Evolutionary conservation across 2,888 invertebrate genomes (phyloP), one percentile per base, ranked within the genome.

Genomic region (Byasa hedistus): DNA sequence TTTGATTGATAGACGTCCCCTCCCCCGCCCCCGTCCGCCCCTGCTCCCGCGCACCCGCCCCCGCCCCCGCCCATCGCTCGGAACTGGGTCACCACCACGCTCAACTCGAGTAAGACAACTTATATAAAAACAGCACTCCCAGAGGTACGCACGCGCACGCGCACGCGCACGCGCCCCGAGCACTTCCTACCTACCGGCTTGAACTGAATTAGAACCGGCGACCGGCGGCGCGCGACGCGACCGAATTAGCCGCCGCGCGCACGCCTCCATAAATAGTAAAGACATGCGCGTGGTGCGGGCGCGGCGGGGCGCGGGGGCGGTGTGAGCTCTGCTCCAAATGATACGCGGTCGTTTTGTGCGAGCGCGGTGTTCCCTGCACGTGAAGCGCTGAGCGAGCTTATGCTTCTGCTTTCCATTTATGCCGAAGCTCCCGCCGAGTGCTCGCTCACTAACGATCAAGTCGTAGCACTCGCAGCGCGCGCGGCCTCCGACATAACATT

Each of bases 251-350:
- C 75, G 72, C 78, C 74, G 77, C 82, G 74, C 71, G 79, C 90
- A 85, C 79, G 48, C 85, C 87, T 10, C 91, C 91, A 89, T 91
- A 91, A 89, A 91, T 91, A 91, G 91, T 86, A 83, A 91, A 90
- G 84, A 83, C 84, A 80, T 10, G 19, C 48, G 48, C 48, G 4
- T 17, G 48, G 17, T n/a, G 48, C 48, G 4, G 15, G 48, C 48
- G n/a, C n/a, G n/a, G n/a, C n/a, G n/a, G n/a, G n/a, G n/a, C n/a
- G n/a, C n/a, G n/a, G n/a, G n/a, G n/a, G n/a, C n/a, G n/a, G n/a
- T n/a, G n/a, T n/a, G n/a, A n/a, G 10, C 32, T 32, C 10, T 32
- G 32, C 10, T 32, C 10, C 10, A 10, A 32, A 70, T 23, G 57
- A 68, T 72, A 82, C 74, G 77, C 71, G 75, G 69, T 72, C 65